phyloP scores from a whole-genome alignment of 2,113 vertebrate genomes.

The Bubalus kerabau region DNA sequence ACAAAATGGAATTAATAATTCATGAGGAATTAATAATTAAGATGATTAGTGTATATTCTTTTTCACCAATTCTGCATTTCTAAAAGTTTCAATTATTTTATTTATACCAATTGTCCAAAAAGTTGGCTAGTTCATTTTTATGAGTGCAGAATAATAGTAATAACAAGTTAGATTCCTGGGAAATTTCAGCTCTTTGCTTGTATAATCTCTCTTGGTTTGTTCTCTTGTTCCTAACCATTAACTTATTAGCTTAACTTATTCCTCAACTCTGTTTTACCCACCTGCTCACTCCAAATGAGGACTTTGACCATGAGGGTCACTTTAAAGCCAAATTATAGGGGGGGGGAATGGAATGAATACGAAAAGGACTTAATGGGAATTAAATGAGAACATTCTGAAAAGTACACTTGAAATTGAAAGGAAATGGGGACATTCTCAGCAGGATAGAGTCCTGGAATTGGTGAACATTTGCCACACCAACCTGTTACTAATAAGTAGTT shows the following conservation, averaged over 20 bases:
- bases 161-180: neutral
- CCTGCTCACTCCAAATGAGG: neutral
- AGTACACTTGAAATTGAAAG: neutral
- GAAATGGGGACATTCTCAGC: neutral
- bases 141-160: neutral
- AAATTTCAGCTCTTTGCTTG: neutral
- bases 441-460: neutral
- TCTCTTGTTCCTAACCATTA: neutral
- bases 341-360: neutral
- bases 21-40: neutral
- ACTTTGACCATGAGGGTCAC: neutral
- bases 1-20: neutral
- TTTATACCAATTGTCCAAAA: neutral
- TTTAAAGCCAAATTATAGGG: neutral
- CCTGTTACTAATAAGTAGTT: neutral
- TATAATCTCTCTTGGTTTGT: neutral
- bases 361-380: neutral
- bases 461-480: slow-evolving; percentile 9
- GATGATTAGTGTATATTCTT: neutral
- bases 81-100: neutral
- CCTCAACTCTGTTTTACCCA: neutral
- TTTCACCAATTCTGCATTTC: neutral
- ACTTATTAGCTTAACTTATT: neutral
- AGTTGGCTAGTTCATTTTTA: neutral
- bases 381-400: neutral